phyloP scores from a whole-genome alignment of 2,797 vertebrate genomes.

The Atherinosoma microstoma region DNA sequence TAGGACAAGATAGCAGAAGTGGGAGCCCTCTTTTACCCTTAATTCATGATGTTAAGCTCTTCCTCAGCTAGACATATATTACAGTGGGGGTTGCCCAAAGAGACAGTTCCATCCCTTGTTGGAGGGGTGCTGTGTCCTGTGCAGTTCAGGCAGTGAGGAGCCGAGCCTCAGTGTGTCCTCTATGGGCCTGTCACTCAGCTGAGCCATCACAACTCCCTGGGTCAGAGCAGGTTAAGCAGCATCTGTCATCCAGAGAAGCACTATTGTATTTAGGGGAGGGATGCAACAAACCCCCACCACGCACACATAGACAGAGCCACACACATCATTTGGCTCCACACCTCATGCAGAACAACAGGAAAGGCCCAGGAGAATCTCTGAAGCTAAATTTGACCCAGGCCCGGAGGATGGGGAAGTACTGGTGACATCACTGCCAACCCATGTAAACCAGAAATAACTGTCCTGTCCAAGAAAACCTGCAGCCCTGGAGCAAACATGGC shows the following conservation, averaged over 20 bases:
- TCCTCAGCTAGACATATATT: constrained; percentile 65
- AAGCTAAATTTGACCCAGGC: constrained; percentile 68
- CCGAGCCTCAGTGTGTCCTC: constrained; percentile 54
- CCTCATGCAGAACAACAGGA: constrained; percentile 78
- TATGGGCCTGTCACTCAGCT: constrained; percentile 74
- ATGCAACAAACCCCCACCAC: constrained; percentile 35
- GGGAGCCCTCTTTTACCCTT: constrained; percentile 60
- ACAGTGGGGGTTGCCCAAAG: constrained; percentile 53
- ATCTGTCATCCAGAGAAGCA: constrained; percentile 82
- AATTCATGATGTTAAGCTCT: constrained; percentile 70
- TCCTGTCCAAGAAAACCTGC: constrained; percentile 65
- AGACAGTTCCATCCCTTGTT: constrained; percentile 62
- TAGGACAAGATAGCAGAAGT: constrained; percentile 73
- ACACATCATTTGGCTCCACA: constrained; percentile 44
- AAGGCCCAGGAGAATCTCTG: constrained; percentile 74
- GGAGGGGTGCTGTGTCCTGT: constrained; percentile 56
- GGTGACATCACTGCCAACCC: constrained; percentile 72
- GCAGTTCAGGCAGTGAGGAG: constrained; percentile 39
- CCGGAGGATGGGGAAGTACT: constrained; percentile 77
- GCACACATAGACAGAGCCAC: neutral
- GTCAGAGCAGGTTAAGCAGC: constrained; percentile 82
- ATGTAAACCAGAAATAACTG: constrained; percentile 64
- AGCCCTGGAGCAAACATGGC: constrained; percentile 37
- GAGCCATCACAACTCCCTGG: constrained; percentile 68
- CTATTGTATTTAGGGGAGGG: constrained; percentile 72